Conservation (phyloP, 1,140 invertebrate species). For the Ditylenchus dipsaci region DNA sequence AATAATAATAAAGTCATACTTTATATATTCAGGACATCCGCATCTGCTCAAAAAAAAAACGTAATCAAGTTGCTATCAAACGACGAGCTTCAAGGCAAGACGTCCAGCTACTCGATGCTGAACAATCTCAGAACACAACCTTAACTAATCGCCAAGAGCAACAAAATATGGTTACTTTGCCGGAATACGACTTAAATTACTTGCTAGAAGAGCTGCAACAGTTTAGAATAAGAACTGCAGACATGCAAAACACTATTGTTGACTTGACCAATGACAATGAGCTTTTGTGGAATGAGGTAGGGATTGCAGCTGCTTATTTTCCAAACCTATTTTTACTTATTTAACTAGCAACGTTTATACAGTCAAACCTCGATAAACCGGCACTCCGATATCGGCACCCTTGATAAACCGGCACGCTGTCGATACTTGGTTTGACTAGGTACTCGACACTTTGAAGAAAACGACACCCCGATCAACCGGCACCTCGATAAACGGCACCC, state of each 20-base stretch:
- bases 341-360: too few relatives aligned
- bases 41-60: background rate
- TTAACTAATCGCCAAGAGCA: too few relatives aligned
- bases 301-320: background rate
- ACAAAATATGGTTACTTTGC: background rate
- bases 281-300: background rate
- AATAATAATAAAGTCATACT: background rate
- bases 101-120: too few relatives aligned
- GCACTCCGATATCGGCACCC: too few relatives aligned
- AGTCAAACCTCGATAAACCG: too few relatives aligned
- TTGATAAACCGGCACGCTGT: too few relatives aligned
- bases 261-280: background rate
- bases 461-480: too few relatives aligned
- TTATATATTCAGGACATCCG: background rate
- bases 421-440: too few relatives aligned
- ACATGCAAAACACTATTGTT: background rate
- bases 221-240: background rate
- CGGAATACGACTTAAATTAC: background rate
- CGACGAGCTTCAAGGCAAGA: background rate
- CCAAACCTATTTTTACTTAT: too few relatives aligned
- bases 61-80: background rate
- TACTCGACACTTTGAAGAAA: too few relatives aligned
- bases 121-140: too few relatives aligned
- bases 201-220: background rate
- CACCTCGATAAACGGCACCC: too few relatives aligned